Evolutionary conservation across 92 coral and sea anemone species (phyloP), one percentile per base, ranked within the genome.

Genomic region (Phenganax subtilis): DNA sequence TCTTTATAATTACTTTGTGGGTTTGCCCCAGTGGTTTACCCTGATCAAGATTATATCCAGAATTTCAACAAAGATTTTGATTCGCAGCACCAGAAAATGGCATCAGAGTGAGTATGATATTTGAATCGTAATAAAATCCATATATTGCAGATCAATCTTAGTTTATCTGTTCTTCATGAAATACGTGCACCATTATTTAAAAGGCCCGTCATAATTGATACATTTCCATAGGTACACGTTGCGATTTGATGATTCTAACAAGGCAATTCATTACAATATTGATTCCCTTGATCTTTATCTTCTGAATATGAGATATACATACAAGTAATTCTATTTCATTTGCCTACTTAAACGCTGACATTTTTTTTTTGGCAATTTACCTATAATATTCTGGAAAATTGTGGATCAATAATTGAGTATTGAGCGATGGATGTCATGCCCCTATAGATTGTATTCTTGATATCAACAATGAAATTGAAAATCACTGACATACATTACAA

Each of bases 91-190:
- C 14, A 68, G 53, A 53, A 14, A 68, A 68, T 68, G 73, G 53
- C 73, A 30, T 68, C 73, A 0, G 73, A 68, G 73, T 68, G 29
- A 68, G 73, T 68, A 68, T 37, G 54, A 68, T 68, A 37, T 2
- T 5, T 37, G 47, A 1, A 37, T 37, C 29, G 11, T 68, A 14
- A 68, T 12, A 68, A 27, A 37, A 31, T 67, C 2, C 37, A 67
- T 27, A 3, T 67, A 7, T 31, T 20, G 25, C 47, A 65, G 29
- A 12, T 16, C 29, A 67, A 67, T 12, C 52, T 10, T 27, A 37
- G 5, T 37, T 5, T 5, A 5, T 37, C 2, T 37, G 47, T 37
- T 37, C 47, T 1, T 37, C 5, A 37, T 37, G 47, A 37, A 37
- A 37, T 37, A 37, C 47, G 5, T 37, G 47, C 2, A 37, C 47